Base-by-base conservation (phyloP, 2,888 invertebrate genomes). In the Synanthedon myopaeformis region DNA sequence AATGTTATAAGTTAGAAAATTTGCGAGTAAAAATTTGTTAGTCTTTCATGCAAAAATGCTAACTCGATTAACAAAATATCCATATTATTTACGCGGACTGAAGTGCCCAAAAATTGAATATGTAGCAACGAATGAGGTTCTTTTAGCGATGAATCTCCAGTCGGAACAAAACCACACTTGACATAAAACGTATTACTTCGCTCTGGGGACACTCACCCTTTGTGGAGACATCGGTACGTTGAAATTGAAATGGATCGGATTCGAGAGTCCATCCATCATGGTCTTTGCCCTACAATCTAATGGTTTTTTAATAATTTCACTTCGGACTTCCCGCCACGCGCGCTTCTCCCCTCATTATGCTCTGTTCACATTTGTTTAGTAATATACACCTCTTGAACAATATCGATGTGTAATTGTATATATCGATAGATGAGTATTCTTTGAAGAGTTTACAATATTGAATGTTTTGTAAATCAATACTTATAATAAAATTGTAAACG, bases 291-390 rank as follows among this genome's bases (percentile, higher is more conserved):
- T 71, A 75, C 66, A 49, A 74, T 84, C 78, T 84, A 84, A 86
- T 85, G 84, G 74, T 85, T 86, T 87, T 86, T 86, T 86, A 85
- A 87, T 85, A 85, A 82, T 82, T 81, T 79, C 73, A 72, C 72
- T 76, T 72, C 63, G 72, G 70, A 72, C 72, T 69, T 68, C 72
- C 14, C 42, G 12, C 42, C 49, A 17, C 17, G 17, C 49, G 12
- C 13, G n/a, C 13, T 45, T 35, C 35, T 35, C 35, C 12, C 45
- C 45, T 45, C 45, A 45, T 45, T 45, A 45, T 45, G 45, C n/a
- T 14, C 14, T 45, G 45, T 45, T 45, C 45, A 45, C 45, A 45
- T 45, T 14, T 45, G 14, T 8, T 45, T 45, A 45, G 45, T 45
- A 35, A 14, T 48, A 53, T 13, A 41, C 8, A 13, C n/a, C 45